A percentile compares a stretch with the other conserved stretches of the same genome.
Evolutionary conservation across 2,113 vertebrate genomes (phyloP).

Genomic region (Oryzias melastigma): DNA sequence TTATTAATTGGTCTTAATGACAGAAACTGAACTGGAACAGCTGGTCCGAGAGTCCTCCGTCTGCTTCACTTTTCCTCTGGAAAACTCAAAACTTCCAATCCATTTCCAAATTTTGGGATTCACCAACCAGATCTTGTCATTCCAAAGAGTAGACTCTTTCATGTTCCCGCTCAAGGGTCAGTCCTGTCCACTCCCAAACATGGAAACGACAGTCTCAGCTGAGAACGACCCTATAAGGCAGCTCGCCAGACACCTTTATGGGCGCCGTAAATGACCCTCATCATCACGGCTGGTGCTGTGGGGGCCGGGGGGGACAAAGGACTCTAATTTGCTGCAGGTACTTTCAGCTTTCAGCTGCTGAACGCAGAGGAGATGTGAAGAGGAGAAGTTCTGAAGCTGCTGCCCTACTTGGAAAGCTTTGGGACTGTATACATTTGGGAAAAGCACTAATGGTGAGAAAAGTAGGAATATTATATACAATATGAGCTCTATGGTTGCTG

Average conservation of each 20-base stretch:
- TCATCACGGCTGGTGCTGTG: slow-evolving; percentile 19
- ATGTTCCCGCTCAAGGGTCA: slow-evolving; percentile 17
- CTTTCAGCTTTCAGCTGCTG: background rate
- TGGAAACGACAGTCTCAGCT: slow-evolving; percentile 43
- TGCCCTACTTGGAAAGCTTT: slow-evolving; percentile 33
- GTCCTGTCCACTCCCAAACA: slow-evolving; percentile 58
- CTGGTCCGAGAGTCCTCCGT: slow-evolving; percentile 22
- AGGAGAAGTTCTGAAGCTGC: slow-evolving; percentile 4
- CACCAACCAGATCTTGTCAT: slow-evolving; percentile 6
- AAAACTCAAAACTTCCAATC: slow-evolving; percentile 4
- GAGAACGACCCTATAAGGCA: slow-evolving; percentile 65
- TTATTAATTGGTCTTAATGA: too few relatives aligned
- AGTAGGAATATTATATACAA: slow-evolving; percentile 14
- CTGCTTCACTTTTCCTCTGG: background rate
- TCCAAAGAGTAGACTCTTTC: background rate
- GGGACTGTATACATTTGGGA: slow-evolving; percentile 33
- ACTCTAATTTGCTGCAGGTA: background rate
- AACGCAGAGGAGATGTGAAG: too few relatives aligned
- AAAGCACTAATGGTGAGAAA: slow-evolving; percentile 18
- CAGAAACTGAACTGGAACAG: slow-evolving; percentile 30
- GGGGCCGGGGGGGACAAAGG: too few relatives aligned
- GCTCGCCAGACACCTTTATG: slow-evolving; percentile 49
- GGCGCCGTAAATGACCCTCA: slow-evolving; percentile 38
- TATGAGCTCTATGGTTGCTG: background rate
- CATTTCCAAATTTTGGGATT: slow-evolving; percentile 5